A percentile compares a stretch with the other conserved stretches of the same genome.
phyloP scores from a whole-genome alignment of 2,797 vertebrate genomes.

The Malacoctenus gilli region DNA sequence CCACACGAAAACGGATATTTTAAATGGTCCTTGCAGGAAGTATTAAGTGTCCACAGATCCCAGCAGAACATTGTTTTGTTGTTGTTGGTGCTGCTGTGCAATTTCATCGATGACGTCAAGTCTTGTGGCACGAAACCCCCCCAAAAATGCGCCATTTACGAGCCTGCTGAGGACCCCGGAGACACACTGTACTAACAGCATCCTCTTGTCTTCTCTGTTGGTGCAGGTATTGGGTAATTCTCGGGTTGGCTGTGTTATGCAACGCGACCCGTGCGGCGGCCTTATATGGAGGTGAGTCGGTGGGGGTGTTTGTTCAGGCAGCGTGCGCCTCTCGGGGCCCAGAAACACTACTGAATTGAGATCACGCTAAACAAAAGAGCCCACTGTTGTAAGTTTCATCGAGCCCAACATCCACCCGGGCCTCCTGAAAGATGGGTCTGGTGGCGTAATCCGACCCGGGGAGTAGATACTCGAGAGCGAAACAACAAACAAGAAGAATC shows the following conservation, averaged over 20 bases:
- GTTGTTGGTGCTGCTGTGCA: too few relatives aligned
- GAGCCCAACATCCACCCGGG: slow-evolving; percentile 13
- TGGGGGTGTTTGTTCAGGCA: slow-evolving; percentile 31
- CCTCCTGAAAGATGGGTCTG: slow-evolving; percentile 23
- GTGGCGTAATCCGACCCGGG: slow-evolving; percentile 34
- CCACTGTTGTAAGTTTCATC: slow-evolving; percentile 32
- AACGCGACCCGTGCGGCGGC: slow-evolving; percentile 18
- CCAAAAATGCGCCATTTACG: too few relatives aligned
- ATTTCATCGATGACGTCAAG: too few relatives aligned
- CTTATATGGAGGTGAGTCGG: slow-evolving; percentile 40
- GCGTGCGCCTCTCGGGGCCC: slow-evolving; percentile 25
- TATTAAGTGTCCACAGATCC: too few relatives aligned
- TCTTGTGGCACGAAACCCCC: too few relatives aligned
- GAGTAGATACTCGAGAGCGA: slow-evolving; percentile 5
- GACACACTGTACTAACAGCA: too few relatives aligned
- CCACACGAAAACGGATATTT: too few relatives aligned
- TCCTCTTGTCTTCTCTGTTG: slow-evolving; percentile 12
- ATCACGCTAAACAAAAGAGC: slow-evolving; percentile 38
- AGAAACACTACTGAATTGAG: slow-evolving; percentile 26
- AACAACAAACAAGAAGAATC: too few relatives aligned
- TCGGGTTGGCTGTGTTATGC: slow-evolving; percentile 30
- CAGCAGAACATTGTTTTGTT: too few relatives aligned
- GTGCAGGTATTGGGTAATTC: slow-evolving; percentile 41
- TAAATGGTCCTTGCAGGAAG: too few relatives aligned
- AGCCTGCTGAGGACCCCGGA: neutral